phyloP scores from a whole-genome alignment of 2,113 vertebrate genomes.

The Sceloporus tristichus region DNA sequence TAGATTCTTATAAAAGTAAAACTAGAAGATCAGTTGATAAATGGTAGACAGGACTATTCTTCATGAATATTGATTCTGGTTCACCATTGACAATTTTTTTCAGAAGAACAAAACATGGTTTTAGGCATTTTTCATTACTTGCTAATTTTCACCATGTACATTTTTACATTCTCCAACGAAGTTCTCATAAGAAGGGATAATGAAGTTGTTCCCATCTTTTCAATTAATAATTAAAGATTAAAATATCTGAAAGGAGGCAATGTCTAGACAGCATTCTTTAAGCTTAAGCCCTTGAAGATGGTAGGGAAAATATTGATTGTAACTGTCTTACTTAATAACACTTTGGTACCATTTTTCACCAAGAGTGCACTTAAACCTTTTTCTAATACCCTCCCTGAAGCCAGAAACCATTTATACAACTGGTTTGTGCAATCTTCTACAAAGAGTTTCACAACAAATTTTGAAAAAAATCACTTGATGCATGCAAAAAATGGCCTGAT shows the following conservation, averaged over 20 bases:
- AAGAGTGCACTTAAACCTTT: background rate
- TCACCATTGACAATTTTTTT: background rate
- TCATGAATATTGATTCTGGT: background rate
- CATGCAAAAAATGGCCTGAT: background rate
- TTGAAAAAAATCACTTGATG: background rate
- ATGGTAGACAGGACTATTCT: background rate
- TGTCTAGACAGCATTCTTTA: background rate
- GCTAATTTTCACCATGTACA: background rate
- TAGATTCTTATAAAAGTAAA: background rate
- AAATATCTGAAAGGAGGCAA: conserved; percentile 18
- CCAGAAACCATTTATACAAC: background rate
- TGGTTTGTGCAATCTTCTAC: background rate
- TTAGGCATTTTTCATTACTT: background rate
- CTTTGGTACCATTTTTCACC: conserved; percentile 8
- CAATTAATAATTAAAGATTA: conserved; percentile 24
- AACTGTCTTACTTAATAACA: background rate
- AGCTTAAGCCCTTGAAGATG: background rate
- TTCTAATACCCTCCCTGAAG: background rate
- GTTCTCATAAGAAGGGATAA: conserved; percentile 1
- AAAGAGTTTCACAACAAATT: background rate
- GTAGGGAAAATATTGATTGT: background rate
- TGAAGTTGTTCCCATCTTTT: background rate
- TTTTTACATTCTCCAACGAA: background rate
- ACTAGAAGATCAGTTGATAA: background rate
- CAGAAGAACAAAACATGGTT: background rate